Percentiles rank a stretch among this genome's conserved stretches.
These are phyloP conservation scores for Drosophila prosaltans DNA, from an alignment of 1,140 invertebrate genomes.

Conservation along the genomic window DNA sequence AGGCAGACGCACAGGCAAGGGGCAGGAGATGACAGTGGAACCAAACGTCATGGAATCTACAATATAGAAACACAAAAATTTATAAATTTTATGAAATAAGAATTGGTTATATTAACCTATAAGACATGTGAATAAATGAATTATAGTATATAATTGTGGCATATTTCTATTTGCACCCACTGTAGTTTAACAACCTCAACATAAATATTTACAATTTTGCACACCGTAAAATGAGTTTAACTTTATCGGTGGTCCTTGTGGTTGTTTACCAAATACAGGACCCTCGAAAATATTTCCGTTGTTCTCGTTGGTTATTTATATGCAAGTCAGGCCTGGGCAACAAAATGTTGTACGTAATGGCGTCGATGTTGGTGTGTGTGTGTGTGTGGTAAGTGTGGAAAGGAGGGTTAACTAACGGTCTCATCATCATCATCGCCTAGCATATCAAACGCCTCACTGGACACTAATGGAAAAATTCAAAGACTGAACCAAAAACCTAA, in stretches of 20 bases:
- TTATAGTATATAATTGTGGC: too few species aligned
- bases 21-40: constrained; percentile 41
- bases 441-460: constrained; percentile 73
- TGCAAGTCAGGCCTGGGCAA: constrained; percentile 74
- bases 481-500: constrained; percentile 14
- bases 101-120: too few species aligned
- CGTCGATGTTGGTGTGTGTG: constrained; percentile 32
- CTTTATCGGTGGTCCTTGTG: constrained; percentile 74
- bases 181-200: constrained; percentile 35
- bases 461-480: constrained; percentile 75
- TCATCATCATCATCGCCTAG: constrained; percentile 41
- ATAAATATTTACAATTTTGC: constrained; percentile 81
- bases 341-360: constrained; percentile 63
- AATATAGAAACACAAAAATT: background rate
- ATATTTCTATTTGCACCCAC: constrained; percentile 28
- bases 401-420: constrained; percentile 42
- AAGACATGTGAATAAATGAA: too few species aligned
- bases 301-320: constrained; percentile 74
- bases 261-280: constrained; percentile 71
- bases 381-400: background rate
- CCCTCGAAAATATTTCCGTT: constrained; percentile 59
- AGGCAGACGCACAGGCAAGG: constrained; percentile 10
- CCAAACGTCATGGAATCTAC: background rate
- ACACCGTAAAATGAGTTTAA: constrained; percentile 79
- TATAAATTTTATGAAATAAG: too few species aligned